Conservation (phyloP, 2,113 vertebrate species). For the Tiliqua scincoides region DNA sequence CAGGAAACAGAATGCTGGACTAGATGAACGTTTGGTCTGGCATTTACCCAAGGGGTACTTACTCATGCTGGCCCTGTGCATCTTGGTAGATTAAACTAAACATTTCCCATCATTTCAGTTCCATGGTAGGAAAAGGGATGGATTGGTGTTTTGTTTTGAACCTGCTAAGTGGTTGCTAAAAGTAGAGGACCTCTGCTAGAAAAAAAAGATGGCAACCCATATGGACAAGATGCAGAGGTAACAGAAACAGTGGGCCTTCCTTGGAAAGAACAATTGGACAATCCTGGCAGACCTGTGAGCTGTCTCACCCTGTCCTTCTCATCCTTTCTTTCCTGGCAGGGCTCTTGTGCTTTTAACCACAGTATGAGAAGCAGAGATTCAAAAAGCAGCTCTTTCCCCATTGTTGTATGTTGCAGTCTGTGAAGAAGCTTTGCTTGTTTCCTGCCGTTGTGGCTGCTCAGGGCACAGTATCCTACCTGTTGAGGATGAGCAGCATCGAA, state of each 20-base stretch:
- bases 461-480: background rate
- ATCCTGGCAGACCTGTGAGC: background rate
- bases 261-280: background rate
- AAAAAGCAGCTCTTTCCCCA: background rate
- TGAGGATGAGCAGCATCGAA: background rate
- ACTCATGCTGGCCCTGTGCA: too few species aligned
- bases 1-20: too few species aligned
- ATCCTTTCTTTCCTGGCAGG: background rate
- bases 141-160: background rate
- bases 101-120: too few species aligned
- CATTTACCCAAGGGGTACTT: too few species aligned
- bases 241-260: background rate
- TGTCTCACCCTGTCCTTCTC: background rate
- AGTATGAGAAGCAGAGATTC: background rate
- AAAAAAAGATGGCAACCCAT: background rate
- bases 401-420: background rate
- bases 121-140: background rate
- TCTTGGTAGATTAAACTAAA: too few species aligned
- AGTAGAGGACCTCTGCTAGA: too few species aligned
- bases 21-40: too few species aligned
- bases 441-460: constrained; percentile 3
- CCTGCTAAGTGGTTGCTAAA: too few species aligned
- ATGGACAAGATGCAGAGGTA: background rate
- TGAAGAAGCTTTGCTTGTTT: constrained; percentile 28
- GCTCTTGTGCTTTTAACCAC: background rate